Conservation (phyloP, 2,797 vertebrate species). For the Potorous gilbertii region DNA sequence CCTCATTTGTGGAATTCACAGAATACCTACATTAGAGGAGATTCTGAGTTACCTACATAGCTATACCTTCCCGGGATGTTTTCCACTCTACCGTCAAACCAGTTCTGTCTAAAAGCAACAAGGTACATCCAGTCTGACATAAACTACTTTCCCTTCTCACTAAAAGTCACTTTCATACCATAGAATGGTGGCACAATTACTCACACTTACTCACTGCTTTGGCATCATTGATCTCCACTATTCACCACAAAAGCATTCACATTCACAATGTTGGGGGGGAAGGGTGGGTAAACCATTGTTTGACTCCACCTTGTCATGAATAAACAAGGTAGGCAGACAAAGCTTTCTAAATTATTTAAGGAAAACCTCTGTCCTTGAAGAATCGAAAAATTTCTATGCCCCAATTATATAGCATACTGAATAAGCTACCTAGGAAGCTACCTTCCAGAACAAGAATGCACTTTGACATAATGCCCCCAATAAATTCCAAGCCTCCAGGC, state of each 20-base stretch:
- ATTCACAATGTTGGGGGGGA: not conserved
- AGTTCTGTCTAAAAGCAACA: not conserved
- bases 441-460: constrained; percentile 23
- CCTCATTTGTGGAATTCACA: not conserved
- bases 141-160: not conserved
- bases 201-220: not conserved
- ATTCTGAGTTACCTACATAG: not conserved
- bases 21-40: not conserved
- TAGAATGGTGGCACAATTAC: not conserved
- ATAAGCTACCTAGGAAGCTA: constrained; percentile 33
- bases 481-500: constrained; percentile 53
- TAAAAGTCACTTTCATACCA: not conserved
- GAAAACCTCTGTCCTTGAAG: not conserved
- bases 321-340: not conserved
- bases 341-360: not conserved
- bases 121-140: not conserved
- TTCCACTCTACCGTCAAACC: not conserved
- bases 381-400: constrained; percentile 34
- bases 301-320: not conserved
- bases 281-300: not conserved
- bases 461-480: constrained; percentile 55
- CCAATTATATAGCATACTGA: constrained; percentile 25
- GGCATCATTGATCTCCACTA: not conserved
- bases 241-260: not conserved
- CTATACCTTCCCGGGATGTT: not conserved